Percentiles rank a stretch among this genome's conserved stretches.
Conservation (phyloP, 1,140 invertebrate species). For the Metaphire vulgaris region DNA sequence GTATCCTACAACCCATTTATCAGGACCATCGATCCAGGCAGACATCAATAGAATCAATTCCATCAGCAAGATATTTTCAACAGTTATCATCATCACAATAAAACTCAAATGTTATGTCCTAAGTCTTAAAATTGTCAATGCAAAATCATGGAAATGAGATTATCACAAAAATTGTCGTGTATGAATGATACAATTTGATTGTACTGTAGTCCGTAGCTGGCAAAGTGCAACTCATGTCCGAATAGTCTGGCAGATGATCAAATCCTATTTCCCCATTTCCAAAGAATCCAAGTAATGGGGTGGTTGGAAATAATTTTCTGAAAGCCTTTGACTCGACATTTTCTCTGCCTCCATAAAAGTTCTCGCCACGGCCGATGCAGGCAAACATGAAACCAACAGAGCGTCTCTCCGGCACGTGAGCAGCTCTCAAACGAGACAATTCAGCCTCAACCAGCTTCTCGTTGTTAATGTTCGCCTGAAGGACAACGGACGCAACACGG, state of each 20-base stretch:
- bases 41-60: too few relatives aligned
- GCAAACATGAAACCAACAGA: constrained; percentile 59
- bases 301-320: constrained; percentile 56
- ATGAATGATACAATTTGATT: constrained; percentile 39
- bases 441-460: constrained; percentile 35
- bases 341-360: constrained; percentile 42
- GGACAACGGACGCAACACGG: constrained; percentile 42
- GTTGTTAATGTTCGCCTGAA: constrained; percentile 36
- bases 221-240: background rate
- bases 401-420: constrained; percentile 41
- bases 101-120: too few relatives aligned
- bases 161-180: constrained; percentile 41
- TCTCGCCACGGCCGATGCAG: constrained; percentile 55
- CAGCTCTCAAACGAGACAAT: constrained; percentile 44
- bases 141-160: constrained; percentile 20
- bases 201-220: constrained; percentile 3
- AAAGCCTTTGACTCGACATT: constrained; percentile 59
- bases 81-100: too few relatives aligned
- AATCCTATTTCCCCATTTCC: constrained; percentile 60
- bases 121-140: too few relatives aligned
- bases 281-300: constrained; percentile 59
- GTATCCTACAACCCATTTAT: too few relatives aligned
- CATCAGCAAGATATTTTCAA: too few relatives aligned
- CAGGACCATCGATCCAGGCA: too few relatives aligned
- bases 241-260: constrained; percentile 41